Conservation (phyloP, 2,113 vertebrate species). For the Edolisoma coerulescens region DNA sequence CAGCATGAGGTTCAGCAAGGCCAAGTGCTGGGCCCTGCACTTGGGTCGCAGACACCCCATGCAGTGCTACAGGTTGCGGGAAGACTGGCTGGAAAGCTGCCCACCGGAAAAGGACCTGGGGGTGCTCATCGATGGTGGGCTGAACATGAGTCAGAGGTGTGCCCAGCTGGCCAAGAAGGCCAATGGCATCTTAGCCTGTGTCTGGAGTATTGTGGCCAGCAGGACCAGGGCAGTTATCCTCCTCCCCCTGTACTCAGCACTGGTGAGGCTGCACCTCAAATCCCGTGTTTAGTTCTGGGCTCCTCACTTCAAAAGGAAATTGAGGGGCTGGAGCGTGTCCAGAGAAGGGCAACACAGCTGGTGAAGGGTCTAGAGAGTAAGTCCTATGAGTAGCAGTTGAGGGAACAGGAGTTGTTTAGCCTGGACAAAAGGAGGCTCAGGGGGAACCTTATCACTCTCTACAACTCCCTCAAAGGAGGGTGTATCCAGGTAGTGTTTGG, state of each 20-base stretch:
- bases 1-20: neutral
- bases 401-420: neutral
- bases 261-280: neutral
- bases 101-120: neutral
- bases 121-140: accelerated
- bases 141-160: accelerated
- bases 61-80: no score
- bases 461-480: neutral
- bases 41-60: neutral
- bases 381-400: neutral
- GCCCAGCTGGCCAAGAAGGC: neutral
- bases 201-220: neutral
- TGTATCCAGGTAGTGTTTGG: neutral
- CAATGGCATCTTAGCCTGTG: neutral
- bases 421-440: neutral
- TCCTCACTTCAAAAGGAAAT: no score
- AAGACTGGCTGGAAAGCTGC: neutral
- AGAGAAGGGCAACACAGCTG: neutral
- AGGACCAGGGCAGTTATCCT: neutral
- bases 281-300: neutral
- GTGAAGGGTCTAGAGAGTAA: neutral
- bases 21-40: no score
- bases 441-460: neutral
- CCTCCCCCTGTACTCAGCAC: accelerated
- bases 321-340: neutral